Base-by-base conservation (phyloP, 1,140 invertebrate species). In the Asbolus verrucosus region DNA sequence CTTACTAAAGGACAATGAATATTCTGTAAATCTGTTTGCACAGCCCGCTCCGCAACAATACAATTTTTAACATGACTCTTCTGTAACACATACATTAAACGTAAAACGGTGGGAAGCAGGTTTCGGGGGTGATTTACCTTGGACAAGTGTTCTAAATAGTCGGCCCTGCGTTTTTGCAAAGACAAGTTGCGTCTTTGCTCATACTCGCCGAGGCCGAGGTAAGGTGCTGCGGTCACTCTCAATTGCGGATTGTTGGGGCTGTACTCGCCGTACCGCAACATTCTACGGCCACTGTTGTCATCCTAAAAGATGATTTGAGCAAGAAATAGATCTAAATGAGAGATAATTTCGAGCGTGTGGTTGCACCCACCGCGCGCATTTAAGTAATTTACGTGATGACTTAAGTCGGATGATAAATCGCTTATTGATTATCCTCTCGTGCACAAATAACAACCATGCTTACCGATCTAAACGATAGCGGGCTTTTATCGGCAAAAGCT, bases 221-320 rank as follows among this genome's bases (percentile, higher is more conserved):
- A 80, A 1, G 81, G 84, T 67, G 86, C 84, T 21, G 84, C 73
- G 6, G 82, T 81, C 31, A 79, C 80, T 14, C 83, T 79, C 14
- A 84, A 69, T 67, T 84, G 76, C 39, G 84, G 84, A 78, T 86
- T 85, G 77, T 85, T 86, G 1, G 85, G 86, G 6, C 85, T 86
- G 71, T 83, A 87, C 73, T 87, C 85, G 31, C 86, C 85, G 15
- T 84, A 83, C 33, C 84, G 85, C 74, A 86, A 75, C 85, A 86
- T 86, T 41, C 81, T 81, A 27, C 69, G 59, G 16, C 60, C 60
- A 63, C 54, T 60, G 59, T 68, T 74, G 67, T 73, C 77, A 78
- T 79, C 69, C 77, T 79, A 65, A 6, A 72, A 72, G 46, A 27
- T n/a, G n/a, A n/a, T n/a, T n/a, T n/a, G n/a, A n/a, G n/a, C n/a